Evolutionary conservation across 2,888 invertebrate species (phyloP).

Genomic region (Sinhomidia bicolor): DNA sequence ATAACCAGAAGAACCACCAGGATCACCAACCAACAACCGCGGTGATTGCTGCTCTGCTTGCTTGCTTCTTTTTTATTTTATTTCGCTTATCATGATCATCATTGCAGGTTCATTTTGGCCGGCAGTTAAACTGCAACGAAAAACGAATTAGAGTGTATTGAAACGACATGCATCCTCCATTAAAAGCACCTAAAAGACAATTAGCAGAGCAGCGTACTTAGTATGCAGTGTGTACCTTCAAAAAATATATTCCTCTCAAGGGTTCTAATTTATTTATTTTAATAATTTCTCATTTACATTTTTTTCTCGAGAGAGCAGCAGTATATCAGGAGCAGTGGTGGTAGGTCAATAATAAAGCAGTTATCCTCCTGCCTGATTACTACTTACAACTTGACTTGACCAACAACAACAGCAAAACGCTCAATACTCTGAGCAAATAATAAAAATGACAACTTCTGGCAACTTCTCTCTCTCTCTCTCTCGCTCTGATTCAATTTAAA

Average conservation of each 20-base stretch:
- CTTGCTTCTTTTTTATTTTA: too few relatives aligned
- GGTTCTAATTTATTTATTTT: constrained; percentile 40
- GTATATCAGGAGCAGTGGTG: not conserved
- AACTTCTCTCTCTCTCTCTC: too few relatives aligned
- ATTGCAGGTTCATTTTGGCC: not conserved
- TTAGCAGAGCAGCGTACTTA: constrained; percentile 25
- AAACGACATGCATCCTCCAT: constrained; percentile 44
- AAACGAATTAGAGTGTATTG: not conserved
- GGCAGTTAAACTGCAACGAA: not conserved
- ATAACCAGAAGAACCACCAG: constrained; percentile 43
- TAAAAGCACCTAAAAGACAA: constrained; percentile 55
- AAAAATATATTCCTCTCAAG: constrained; percentile 27
- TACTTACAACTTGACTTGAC: not conserved
- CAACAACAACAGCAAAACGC: not conserved
- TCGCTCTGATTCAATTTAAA: constrained; percentile 36
- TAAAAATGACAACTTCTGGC: constrained; percentile 29
- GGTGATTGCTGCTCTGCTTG: too few relatives aligned
- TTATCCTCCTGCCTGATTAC: not conserved
- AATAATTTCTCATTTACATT: constrained; percentile 34
- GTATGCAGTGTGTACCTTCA: constrained; percentile 20
- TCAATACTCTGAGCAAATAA: constrained; percentile 10
- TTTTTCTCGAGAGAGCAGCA: not conserved
- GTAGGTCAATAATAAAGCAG: constrained; percentile 40
- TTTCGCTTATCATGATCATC: too few relatives aligned
- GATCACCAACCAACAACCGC: too few relatives aligned